A percentile compares a stretch with the other conserved stretches of the same genome.
Evolutionary conservation across 2,113 vertebrate species (phyloP).

Genomic region (Callionymus lyra): DNA sequence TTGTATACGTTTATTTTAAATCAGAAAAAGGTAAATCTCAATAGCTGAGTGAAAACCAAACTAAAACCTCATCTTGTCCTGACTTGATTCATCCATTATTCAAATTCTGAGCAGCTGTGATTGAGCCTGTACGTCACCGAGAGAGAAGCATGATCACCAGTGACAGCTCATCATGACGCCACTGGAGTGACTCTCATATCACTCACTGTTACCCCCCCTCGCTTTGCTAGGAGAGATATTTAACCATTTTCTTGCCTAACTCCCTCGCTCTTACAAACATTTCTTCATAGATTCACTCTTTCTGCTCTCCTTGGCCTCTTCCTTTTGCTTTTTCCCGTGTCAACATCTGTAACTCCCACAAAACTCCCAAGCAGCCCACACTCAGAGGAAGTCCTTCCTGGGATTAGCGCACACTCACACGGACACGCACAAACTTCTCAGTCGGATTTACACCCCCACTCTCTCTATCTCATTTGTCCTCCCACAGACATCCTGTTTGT

Average conservation of each 20-base stretch:
- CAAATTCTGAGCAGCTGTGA: constrained; percentile 32
- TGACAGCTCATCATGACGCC: constrained; percentile 42
- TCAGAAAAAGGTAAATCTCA: too few species aligned
- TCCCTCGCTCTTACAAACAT: constrained; percentile 18
- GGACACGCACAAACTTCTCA: constrained; percentile 39
- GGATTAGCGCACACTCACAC: constrained; percentile 39
- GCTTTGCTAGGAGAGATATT: constrained; percentile 22
- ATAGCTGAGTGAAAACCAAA: too few species aligned
- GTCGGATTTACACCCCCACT: constrained; percentile 35
- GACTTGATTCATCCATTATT: background rate
- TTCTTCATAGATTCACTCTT: constrained; percentile 26
- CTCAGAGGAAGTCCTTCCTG: constrained; percentile 65
- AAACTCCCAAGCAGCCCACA: constrained; percentile 56
- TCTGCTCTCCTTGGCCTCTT: constrained; percentile 13
- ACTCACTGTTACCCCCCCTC: constrained; percentile 31
- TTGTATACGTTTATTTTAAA: too few species aligned
- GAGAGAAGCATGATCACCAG: constrained; percentile 23
- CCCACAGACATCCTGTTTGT: constrained; percentile 66
- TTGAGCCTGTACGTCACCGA: constrained; percentile 28
- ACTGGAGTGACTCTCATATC: constrained; percentile 15
- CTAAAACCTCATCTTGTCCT: too few species aligned
- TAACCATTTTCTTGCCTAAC: constrained; percentile 33
- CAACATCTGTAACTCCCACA: constrained; percentile 56
- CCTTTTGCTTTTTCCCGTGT: constrained; percentile 34
- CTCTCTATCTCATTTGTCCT: constrained; percentile 49